These are phyloP conservation scores for Abrostola tripartita DNA, from an alignment of 2,888 invertebrate genomes.

Conservation along the genomic window DNA sequence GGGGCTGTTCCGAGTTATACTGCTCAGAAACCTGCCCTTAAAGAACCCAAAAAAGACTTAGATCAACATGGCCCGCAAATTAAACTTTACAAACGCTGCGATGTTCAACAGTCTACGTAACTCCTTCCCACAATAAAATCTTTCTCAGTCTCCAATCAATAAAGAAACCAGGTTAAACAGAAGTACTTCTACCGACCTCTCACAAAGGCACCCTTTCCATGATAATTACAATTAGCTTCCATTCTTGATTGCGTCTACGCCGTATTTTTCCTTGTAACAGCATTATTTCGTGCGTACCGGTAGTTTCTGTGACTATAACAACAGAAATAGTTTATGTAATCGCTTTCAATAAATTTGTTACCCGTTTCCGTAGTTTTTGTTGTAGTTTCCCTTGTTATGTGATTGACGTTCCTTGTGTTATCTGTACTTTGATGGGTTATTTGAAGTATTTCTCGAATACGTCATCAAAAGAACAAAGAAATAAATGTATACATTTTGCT, in stretches of 20 bases:
- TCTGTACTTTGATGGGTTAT: no score
- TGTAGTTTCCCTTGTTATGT: constrained; percentile 19
- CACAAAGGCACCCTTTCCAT: background rate
- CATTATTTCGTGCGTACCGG: constrained; percentile 39
- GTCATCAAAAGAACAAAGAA: background rate
- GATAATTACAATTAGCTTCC: constrained; percentile 21
- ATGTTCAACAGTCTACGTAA: no score
- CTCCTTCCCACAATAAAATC: no score
- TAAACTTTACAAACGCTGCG: no score
- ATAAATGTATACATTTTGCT: constrained; percentile 1
- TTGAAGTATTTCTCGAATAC: no score
- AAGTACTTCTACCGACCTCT: background rate
- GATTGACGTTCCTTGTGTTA: constrained; percentile 4
- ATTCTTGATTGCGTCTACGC: constrained; percentile 32
- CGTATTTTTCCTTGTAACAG: constrained; percentile 19
- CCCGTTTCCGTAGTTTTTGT: constrained; percentile 25
- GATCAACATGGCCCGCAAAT: no score
- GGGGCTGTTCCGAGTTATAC: no score
- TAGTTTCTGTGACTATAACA: constrained; percentile 22
- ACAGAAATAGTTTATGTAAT: constrained; percentile 34
- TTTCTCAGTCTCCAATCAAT: background rate
- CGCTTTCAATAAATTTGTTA: constrained; percentile 25
- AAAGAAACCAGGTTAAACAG: background rate
- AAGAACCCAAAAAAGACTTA: no score
- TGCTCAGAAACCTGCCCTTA: no score